Evolutionary conservation across 2,888 invertebrate species (phyloP).

Genomic region (Uloborus plumipes): DNA sequence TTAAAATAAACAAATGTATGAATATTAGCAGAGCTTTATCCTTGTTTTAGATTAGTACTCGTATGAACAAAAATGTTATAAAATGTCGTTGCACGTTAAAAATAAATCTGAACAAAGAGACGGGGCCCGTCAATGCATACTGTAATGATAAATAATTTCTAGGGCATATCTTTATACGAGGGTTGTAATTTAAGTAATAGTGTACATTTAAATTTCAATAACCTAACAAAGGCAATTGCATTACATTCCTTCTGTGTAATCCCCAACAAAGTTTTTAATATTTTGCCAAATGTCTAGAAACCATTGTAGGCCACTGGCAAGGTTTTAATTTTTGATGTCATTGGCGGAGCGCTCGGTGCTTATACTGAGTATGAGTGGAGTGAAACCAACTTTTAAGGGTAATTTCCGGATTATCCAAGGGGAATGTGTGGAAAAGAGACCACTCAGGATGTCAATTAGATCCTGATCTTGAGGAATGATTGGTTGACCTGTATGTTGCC

Average conservation of each 20-base stretch:
- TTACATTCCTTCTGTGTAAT: background rate
- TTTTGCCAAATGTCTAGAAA: background rate
- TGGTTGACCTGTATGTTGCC: background rate
- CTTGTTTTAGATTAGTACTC: too few species aligned
- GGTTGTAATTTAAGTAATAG: too few species aligned
- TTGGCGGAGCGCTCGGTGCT: background rate
- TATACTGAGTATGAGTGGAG: too few species aligned
- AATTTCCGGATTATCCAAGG: constrained; percentile 9
- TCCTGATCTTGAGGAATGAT: constrained; percentile 14
- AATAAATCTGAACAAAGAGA: too few species aligned
- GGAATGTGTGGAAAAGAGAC: background rate
- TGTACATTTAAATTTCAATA: background rate
- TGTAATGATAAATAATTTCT: too few species aligned
- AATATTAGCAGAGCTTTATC: too few species aligned
- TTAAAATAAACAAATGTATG: too few species aligned
- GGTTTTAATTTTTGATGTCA: background rate
- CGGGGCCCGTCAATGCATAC: too few species aligned
- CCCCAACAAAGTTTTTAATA: background rate
- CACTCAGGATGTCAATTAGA: constrained; percentile 17
- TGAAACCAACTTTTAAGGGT: background rate
- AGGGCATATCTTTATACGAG: too few species aligned
- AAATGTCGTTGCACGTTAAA: too few species aligned
- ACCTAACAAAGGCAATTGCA: background rate
- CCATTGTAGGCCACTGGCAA: background rate
- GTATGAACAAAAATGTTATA: too few species aligned